Percentiles rank a stretch among this genome's conserved stretches.
Conservation (phyloP, 1,140 invertebrate genomes). For the Periplaneta americana region DNA sequence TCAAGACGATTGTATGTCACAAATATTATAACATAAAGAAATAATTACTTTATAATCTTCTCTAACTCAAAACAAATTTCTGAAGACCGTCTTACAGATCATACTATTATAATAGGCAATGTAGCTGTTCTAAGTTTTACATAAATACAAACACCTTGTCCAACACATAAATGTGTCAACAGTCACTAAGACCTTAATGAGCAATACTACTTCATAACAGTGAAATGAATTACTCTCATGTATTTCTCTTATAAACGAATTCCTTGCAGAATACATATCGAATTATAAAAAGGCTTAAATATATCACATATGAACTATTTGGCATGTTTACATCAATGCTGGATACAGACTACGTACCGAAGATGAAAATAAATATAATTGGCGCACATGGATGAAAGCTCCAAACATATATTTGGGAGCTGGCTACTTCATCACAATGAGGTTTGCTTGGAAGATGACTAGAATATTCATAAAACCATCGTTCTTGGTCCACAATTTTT, state of each 20-base stretch:
- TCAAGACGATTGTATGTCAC: background rate
- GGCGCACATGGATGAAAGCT: background rate
- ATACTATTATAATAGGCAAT: background rate
- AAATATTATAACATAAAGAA: background rate
- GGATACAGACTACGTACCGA: background rate
- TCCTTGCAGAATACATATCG: background rate
- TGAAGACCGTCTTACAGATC: background rate
- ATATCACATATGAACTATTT: background rate
- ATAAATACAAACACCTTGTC: background rate
- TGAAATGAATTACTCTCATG: background rate
- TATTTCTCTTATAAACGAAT: background rate
- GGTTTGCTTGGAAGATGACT: background rate
- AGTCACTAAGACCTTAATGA: background rate
- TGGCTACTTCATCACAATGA: background rate
- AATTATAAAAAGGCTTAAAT: background rate
- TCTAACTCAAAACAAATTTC: background rate
- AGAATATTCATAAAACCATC: background rate
- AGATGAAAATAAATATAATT: background rate
- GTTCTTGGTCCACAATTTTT: background rate
- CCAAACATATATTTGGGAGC: background rate
- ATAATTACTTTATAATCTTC: background rate
- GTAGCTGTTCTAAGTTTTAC: background rate
- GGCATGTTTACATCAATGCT: background rate
- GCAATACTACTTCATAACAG: background rate
- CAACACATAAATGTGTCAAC: background rate